Evolutionary conservation across 2,797 vertebrate species (phyloP).

Genomic region (Margarornis squamiger): DNA sequence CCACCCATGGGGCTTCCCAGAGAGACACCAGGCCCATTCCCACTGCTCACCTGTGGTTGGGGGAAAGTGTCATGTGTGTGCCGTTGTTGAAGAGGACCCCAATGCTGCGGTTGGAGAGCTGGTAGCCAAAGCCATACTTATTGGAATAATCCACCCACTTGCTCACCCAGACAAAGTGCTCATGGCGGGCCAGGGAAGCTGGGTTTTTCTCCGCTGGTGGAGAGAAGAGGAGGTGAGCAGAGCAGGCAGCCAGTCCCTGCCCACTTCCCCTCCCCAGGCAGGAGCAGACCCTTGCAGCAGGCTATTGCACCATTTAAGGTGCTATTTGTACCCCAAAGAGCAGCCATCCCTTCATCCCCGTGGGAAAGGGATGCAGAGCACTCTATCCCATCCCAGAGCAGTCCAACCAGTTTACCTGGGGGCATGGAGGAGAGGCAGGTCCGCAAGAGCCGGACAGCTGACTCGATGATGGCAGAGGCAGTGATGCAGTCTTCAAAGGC

Average conservation of each 20-base stretch:
- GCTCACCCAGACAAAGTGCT: conserved; percentile 95
- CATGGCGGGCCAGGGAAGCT: conserved; percentile 85
- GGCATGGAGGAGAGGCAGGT: conserved; percentile 92
- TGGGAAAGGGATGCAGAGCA: neutral
- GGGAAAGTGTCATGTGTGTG: conserved; percentile 91
- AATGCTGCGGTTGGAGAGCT: conserved; percentile 92
- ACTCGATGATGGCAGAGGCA: conserved; percentile 85
- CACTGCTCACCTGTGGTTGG: conserved; percentile 85
- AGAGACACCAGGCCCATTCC: neutral
- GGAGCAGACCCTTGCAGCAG: fast-evolving
- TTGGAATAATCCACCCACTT: conserved; percentile 99
- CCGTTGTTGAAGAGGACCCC: conserved; percentile 97
- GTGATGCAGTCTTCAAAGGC: conserved; percentile 89
- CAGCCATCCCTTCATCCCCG: neutral
- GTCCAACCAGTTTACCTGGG: conserved; percentile 78
- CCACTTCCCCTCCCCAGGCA: neutral
- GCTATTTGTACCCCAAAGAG: neutral
- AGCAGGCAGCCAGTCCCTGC: neutral
- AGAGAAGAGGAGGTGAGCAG: neutral
- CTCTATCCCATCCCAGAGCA: neutral
- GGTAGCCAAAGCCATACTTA: conserved; percentile 98
- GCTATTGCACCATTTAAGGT: neutral
- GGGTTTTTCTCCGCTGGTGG: conserved; percentile 88
- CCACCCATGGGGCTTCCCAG: neutral
- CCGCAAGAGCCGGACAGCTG: conserved; percentile 85